Conservation (phyloP, 2,888 invertebrate genomes). For the Tipula vernalis region DNA sequence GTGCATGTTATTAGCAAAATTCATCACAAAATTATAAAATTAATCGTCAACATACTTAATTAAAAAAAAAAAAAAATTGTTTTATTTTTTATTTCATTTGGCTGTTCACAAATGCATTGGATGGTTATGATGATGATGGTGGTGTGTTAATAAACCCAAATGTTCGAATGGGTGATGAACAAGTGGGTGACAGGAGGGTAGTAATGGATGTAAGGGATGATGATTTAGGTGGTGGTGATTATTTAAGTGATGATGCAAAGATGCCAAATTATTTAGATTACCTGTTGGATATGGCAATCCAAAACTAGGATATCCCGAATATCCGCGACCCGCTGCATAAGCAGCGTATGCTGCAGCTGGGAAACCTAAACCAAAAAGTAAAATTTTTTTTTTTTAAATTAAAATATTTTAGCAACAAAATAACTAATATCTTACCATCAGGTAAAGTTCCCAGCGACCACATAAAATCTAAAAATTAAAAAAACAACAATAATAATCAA, state of each 20-base stretch:
- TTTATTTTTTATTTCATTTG: slow-evolving; percentile 10
- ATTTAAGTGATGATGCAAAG: slow-evolving; percentile 48
- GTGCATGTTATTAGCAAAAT: not conserved
- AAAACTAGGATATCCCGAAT: slow-evolving; percentile 95
- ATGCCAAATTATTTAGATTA: slow-evolving; percentile 60
- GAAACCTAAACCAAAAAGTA: slow-evolving; percentile 62
- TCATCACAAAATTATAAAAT: not conserved
- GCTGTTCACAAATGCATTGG: slow-evolving; percentile 59
- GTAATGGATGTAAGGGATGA: slow-evolving; percentile 39
- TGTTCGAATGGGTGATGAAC: slow-evolving; percentile 33
- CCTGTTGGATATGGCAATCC: slow-evolving; percentile 96
- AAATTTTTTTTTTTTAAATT: too few species aligned
- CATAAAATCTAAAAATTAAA: slow-evolving; percentile 82
- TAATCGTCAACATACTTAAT: not conserved
- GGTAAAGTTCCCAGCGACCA: slow-evolving; percentile 97
- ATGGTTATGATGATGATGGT: slow-evolving; percentile 35
- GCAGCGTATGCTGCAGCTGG: slow-evolving; percentile 92
- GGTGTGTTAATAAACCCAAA: slow-evolving; percentile 15
- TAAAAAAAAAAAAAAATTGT: not conserved
- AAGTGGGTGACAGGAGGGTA: slow-evolving; percentile 54
- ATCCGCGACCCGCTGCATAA: slow-evolving; percentile 91
- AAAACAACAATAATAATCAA: slow-evolving; percentile 4
- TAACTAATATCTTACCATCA: slow-evolving; percentile 64
- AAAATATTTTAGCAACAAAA: not conserved
- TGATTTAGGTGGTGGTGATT: slow-evolving; percentile 46